Evolutionary conservation across 2,888 invertebrate species (phyloP), one percentile per base, ranked within the genome.

Genomic region (Halocaridina rubra): DNA sequence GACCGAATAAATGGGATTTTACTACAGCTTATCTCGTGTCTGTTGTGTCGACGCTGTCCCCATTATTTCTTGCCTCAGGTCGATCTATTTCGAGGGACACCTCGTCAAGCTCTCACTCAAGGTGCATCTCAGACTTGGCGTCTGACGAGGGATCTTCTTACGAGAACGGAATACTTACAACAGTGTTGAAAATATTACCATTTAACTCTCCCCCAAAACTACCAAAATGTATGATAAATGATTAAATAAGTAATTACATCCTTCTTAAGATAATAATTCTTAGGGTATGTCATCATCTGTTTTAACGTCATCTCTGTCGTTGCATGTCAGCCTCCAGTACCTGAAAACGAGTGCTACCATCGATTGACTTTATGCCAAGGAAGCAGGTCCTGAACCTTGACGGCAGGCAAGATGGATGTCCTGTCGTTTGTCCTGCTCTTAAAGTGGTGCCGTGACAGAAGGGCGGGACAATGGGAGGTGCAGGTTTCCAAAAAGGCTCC

Each of bases 61-160:
- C 98, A 98, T 91, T 98, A 98, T 91, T 98, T 98, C 92, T 93
- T 98, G 86, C 97, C 98, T 16, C 95, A 95, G 90, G 93, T 98
- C 90, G 98, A 98, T 91, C 92, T 98, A 88, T 97, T 98, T 92
- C 96, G 96, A 91, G 97, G 97, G 85, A 97, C 97, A 91, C 95
- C 96, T 32, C 95, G 96, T 85, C 95, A 95, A 90, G 94, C 96
- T 3, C 92, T 98, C 90, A 98, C 98, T 92, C 96, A 96, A 92
- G 97, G 97, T 3, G 96, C 97, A 75, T 97, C 97, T 91, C 96
- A 97, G 91, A 95, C 96, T 89, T 98, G 98, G 98, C 93, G 96
- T 90, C 93, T 98, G 81, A 96, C 97, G 13, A 92, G 98, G 84
- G 97, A 97, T 92, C 94, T 98, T 91, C 93, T 98, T 89, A 97